These are phyloP conservation scores for Drosophila eohydei DNA, from an alignment of 2,888 invertebrate genomes.

Conservation along the genomic window DNA sequence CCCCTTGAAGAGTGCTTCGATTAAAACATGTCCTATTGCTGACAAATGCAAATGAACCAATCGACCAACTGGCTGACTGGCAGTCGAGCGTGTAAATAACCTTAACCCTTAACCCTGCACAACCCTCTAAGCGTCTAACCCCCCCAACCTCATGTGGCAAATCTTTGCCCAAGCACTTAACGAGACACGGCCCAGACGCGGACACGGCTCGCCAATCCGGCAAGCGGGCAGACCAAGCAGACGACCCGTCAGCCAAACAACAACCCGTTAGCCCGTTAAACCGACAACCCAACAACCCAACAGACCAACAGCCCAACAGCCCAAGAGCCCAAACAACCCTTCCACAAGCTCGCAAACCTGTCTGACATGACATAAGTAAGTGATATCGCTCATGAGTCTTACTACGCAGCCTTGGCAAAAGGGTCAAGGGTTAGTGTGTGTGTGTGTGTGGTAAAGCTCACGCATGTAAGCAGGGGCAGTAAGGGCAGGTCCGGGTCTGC, in stretches of 20 bases:
- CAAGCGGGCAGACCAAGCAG: constrained; percentile 7
- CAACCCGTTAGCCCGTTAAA: constrained; percentile 32
- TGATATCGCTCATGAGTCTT: constrained; percentile 73
- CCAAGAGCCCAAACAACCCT: constrained; percentile 29
- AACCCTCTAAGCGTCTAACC: constrained; percentile 11
- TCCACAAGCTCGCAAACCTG: constrained; percentile 56
- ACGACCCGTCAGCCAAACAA: constrained; percentile 19
- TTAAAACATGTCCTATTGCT: constrained; percentile 64
- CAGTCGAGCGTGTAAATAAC: constrained; percentile 50
- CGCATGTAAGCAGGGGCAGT: constrained; percentile 10
- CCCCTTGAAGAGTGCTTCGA: constrained; percentile 37
- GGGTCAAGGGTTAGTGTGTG: constrained; percentile 67
- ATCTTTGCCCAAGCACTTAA: constrained; percentile 75
- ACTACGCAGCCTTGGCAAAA: constrained; percentile 35
- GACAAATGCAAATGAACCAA: constrained; percentile 66
- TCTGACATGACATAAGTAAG: constrained; percentile 77
- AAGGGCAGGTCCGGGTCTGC: constrained; percentile 43
- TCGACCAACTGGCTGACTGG: constrained; percentile 44
- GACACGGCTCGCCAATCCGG: constrained; percentile 12
- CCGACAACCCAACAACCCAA: constrained; percentile 24
- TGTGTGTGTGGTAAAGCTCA: constrained; percentile 32
- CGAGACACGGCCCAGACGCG: constrained; percentile 71
- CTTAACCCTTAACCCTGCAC: constrained; percentile 47
- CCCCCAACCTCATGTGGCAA: constrained; percentile 56
- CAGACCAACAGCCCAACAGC: constrained; percentile 24